Percentiles rank a stretch among this genome's conserved stretches.
Evolutionary conservation across 2,888 invertebrate genomes (phyloP).

Genomic region (Dasysyrphus tricinctus): DNA sequence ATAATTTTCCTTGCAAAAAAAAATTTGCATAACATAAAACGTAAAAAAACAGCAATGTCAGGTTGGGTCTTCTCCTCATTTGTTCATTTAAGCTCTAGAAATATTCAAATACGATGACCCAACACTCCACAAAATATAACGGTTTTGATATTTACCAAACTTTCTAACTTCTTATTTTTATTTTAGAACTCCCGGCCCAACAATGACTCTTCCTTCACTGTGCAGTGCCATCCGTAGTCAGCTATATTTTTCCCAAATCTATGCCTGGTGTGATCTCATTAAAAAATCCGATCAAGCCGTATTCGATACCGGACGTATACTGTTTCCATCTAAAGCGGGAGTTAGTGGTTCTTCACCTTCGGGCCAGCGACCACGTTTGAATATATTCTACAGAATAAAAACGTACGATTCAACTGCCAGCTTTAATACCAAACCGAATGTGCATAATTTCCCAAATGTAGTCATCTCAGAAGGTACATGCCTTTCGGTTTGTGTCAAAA

Average conservation of each 20-base stretch:
- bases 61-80: no score
- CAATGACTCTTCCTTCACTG: conserved; percentile 88
- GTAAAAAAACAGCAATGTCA: no score
- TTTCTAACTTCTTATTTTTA: not conserved
- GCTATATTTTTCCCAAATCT: conserved; percentile 97
- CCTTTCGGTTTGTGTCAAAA: conserved; percentile 85
- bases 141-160: no score
- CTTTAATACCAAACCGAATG: conserved; percentile 82
- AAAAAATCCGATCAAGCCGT: conserved; percentile 82
- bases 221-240: conserved; percentile 97
- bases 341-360: conserved; percentile 77
- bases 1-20: no score
- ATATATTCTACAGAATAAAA: conserved; percentile 83
- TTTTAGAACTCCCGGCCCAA: conserved; percentile 86
- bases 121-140: no score
- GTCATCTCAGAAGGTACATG: conserved; percentile 82
- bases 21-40: no score
- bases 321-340: conserved; percentile 82
- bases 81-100: no score
- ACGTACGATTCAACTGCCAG: conserved; percentile 81
- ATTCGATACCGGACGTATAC: conserved; percentile 83
- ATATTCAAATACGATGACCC: no score
- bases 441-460: conserved; percentile 83
- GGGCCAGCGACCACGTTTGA: conserved; percentile 80
- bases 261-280: conserved; percentile 90